A percentile compares a stretch with the other conserved stretches of the same genome.
Conservation (phyloP, 1,140 invertebrate species). For the Araneus ventricosus region DNA sequence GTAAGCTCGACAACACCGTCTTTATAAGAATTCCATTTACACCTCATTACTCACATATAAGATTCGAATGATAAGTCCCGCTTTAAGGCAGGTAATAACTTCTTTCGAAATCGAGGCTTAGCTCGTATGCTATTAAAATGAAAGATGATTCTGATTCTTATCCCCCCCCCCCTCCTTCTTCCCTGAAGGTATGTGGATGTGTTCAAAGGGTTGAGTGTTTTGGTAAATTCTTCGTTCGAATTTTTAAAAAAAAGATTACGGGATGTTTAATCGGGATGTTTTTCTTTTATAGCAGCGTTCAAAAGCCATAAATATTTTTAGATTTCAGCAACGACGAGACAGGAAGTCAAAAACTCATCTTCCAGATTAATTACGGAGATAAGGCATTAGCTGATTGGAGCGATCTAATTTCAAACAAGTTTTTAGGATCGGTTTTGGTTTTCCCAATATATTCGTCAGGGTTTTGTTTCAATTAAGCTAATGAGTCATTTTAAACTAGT, state of each 20-base stretch:
- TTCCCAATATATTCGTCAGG: no score
- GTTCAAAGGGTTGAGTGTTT: neutral
- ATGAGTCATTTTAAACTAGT: no score
- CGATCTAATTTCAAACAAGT: no score
- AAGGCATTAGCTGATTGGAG: no score
- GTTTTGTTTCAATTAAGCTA: no score
- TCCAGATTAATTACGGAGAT: no score
- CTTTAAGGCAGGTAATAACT: neutral
- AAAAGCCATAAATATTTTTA: neutral
- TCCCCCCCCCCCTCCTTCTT: neutral
- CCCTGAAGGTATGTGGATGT: neutral
- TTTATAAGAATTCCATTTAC: neutral
- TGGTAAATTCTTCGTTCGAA: neutral
- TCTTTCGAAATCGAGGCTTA: neutral
- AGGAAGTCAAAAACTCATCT: no score
- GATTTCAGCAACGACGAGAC: no score
- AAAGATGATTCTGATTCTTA: slow-evolving; percentile 21
- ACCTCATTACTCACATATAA: slow-evolving; percentile 2
- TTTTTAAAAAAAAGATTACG: neutral
- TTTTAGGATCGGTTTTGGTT: no score
- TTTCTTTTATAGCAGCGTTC: neutral
- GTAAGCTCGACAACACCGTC: neutral
- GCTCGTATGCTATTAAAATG: slow-evolving; percentile 1
- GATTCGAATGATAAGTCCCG: slow-evolving; percentile 1
- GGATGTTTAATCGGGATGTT: neutral